Conservation (phyloP, 2,113 vertebrate genomes). For the Cromileptes altivelis region DNA sequence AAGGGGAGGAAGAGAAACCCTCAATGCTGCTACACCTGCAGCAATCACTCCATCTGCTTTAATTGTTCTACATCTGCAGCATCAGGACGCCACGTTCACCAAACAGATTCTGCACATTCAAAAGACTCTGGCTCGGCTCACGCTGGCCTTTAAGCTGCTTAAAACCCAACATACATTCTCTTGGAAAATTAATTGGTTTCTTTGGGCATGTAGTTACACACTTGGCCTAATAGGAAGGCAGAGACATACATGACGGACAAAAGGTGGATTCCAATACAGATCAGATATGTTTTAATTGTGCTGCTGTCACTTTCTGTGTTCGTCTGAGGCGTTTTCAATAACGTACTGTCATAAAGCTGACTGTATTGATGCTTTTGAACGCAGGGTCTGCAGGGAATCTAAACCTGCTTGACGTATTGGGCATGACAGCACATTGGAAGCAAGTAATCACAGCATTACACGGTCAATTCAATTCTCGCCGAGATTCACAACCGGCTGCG, state of each 20-base stretch:
- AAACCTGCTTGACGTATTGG: constrained; percentile 72
- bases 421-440: constrained; percentile 77
- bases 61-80: constrained; percentile 23
- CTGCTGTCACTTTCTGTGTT: constrained; percentile 15
- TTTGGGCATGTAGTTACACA: constrained; percentile 41
- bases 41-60: constrained; percentile 34
- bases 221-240: constrained; percentile 24
- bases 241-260: constrained; percentile 24
- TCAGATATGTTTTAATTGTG: constrained; percentile 53
- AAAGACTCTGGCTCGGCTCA: constrained; percentile 4
- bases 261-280: constrained; percentile 20
- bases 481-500: constrained; percentile 41
- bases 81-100: background rate
- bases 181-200: constrained; percentile 57
- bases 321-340: background rate
- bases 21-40: constrained; percentile 38
- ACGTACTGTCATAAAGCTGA: background rate
- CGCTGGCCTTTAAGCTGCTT: constrained; percentile 21
- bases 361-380: constrained; percentile 30
- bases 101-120: constrained; percentile 16
- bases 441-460: constrained; percentile 76
- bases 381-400: constrained; percentile 2
- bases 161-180: constrained; percentile 35
- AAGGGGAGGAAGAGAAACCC: background rate
- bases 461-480: constrained; percentile 58